A percentile compares a stretch with the other conserved stretches of the same genome.
Conservation (phyloP, 35 echinoderm and acorn worm species). For the Lytechinus pictus region DNA sequence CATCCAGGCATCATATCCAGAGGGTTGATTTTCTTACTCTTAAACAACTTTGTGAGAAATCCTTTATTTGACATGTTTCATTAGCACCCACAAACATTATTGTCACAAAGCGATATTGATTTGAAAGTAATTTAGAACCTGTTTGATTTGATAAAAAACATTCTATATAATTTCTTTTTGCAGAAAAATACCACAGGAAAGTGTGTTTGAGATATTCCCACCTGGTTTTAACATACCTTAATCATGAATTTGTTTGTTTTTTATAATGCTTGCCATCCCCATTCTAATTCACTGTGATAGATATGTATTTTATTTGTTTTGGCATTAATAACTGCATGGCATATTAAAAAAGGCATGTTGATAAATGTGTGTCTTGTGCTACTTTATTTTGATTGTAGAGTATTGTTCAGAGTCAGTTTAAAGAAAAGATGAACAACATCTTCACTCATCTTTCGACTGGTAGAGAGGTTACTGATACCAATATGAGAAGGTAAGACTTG, state of each 20-base stretch:
- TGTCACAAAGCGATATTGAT: background rate
- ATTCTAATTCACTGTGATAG: background rate
- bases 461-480: constrained; percentile 82
- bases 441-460: constrained; percentile 75
- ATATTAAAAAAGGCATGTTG: background rate
- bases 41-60: background rate
- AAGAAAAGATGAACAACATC: constrained; percentile 97
- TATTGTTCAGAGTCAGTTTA: constrained; percentile 97
- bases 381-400: constrained; percentile 57
- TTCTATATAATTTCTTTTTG: too few species aligned
- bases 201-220: too few species aligned
- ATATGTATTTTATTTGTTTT: background rate
- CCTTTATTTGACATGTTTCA: background rate
- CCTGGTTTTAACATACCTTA: too few species aligned
- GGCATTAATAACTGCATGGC: background rate
- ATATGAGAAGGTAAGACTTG: constrained; percentile 81
- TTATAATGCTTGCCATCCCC: background rate
- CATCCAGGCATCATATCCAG: too few species aligned
- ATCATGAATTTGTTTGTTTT: too few species aligned
- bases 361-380: background rate
- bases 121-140: background rate
- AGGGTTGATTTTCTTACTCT: too few species aligned
- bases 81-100: background rate
- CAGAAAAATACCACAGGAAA: too few species aligned
- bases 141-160: background rate